Base-by-base conservation (phyloP, 1,140 invertebrate species). In the Hesperophylax magnus region DNA sequence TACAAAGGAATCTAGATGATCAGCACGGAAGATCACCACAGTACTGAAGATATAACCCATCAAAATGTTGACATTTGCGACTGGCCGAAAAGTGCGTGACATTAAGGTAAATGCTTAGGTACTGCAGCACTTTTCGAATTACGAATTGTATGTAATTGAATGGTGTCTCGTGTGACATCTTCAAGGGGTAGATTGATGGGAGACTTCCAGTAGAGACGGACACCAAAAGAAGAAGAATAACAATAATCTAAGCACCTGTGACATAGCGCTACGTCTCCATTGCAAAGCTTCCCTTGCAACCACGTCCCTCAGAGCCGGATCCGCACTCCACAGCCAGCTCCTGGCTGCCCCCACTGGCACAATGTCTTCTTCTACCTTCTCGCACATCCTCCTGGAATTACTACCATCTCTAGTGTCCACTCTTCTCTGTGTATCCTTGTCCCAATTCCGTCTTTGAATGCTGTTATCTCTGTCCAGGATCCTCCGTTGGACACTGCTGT, bases 271-370 rank as follows among this genome's bases (percentile, higher is more conserved):
- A 85, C 92, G 92, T 84, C 94, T 93, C 92, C 94, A 96, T 81
- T 96, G 95, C n/a, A 97, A 86, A 17, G 95, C 95, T 89, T 97
- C 95, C 88, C 96, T 97, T 52, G 94, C 94, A 60, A 97, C 95
- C 1, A 97, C 95, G 83, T 93, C 93, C 82, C 93, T 91, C 61
- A 96, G 87, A 3, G 94, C 93, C 20, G 95, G 93, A 86, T 96
- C 94, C 47, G 95, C 94, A 63, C 91, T 91, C 83, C 93, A 91
- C 69, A 95, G 86, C 93, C 94, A 95, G 83, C 93, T 91, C 87
- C 94, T 94, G 69, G 94, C 93, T 86, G 90, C 88, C 2, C 86
- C 75, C 0, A n/a, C n/a, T 5, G 39, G 74, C 27, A 39, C 54
- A 14, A 11, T 14, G 7, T 14, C 31, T 14, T 83, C 78, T 24